A percentile compares a stretch with the other conserved stretches of the same genome.
Evolutionary conservation across 2,888 invertebrate genomes (phyloP).

Genomic region (Fragum sueziense): DNA sequence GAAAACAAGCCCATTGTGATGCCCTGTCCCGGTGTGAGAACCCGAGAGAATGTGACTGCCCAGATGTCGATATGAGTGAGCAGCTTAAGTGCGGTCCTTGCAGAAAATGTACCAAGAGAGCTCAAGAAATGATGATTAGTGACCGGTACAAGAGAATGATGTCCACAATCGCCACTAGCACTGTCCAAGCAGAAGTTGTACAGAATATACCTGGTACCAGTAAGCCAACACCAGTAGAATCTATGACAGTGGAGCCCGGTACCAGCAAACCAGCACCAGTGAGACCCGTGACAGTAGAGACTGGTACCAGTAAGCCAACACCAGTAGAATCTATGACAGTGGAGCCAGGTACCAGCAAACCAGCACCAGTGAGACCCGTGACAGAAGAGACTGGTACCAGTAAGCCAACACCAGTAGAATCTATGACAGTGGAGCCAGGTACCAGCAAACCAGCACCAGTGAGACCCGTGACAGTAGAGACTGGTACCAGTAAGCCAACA

Average conservation of each 20-base stretch:
- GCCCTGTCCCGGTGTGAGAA: conserved; percentile 32
- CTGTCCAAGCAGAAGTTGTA: neutral
- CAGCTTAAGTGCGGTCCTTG: conserved; percentile 24
- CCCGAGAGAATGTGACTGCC: conserved; percentile 22
- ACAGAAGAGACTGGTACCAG: too few species aligned
- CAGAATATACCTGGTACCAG: neutral
- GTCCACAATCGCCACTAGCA: conserved; percentile 25
- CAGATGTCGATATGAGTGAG: conserved; percentile 17
- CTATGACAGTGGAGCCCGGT: neutral
- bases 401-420: too few species aligned
- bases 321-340: too few species aligned
- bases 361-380: too few species aligned
- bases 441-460: too few species aligned
- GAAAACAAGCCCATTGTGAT: conserved; percentile 24
- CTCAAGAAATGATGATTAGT: conserved; percentile 34
- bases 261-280: neutral
- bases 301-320: too few species aligned
- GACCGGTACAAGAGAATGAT: too few species aligned
- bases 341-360: too few species aligned
- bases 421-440: too few species aligned
- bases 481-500: neutral
- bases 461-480: neutral
- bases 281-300: neutral
- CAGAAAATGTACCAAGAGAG: conserved; percentile 24
- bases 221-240: neutral